phyloP scores from a whole-genome alignment of 2,113 vertebrate species.

The Equus przewalskii region DNA sequence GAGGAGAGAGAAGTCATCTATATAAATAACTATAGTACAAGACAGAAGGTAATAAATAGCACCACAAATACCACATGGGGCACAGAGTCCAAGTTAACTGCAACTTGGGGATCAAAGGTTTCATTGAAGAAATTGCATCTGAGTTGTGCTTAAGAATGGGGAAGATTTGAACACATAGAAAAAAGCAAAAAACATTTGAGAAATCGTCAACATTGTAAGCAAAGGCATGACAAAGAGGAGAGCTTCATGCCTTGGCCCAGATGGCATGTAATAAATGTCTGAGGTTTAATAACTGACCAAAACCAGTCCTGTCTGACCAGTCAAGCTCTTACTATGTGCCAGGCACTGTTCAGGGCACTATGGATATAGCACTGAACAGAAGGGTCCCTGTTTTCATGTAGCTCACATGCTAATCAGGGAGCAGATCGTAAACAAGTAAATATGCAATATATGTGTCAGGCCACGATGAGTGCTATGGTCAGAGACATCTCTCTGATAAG shows the following conservation, averaged over 20 bases:
- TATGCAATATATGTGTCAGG: not conserved
- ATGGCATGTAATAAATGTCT: not conserved
- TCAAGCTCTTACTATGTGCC: not conserved
- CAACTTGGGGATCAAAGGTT: not conserved
- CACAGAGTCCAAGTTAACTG: not conserved
- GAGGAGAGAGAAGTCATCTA: not conserved
- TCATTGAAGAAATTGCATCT: slow-evolving; percentile 13
- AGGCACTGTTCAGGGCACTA: not conserved
- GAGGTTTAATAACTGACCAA: not conserved
- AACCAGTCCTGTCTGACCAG: not conserved
- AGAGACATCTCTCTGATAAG: not conserved
- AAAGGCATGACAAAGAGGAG: not conserved
- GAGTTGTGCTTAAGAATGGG: not conserved
- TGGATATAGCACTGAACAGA: not conserved
- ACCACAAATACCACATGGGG: not conserved
- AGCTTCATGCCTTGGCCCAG: not conserved
- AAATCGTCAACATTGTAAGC: not conserved
- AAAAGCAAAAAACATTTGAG: not conserved
- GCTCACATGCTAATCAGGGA: not conserved
- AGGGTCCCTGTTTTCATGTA: not conserved
- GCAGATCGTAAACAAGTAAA: not conserved
- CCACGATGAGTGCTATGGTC: too few relatives aligned
- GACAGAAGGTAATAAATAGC: not conserved
- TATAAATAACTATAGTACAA: slow-evolving; percentile 45
- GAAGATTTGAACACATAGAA: not conserved